Evolutionary conservation across 1,140 invertebrate genomes (phyloP).

Genomic region (Caenorhabditis latens): DNA sequence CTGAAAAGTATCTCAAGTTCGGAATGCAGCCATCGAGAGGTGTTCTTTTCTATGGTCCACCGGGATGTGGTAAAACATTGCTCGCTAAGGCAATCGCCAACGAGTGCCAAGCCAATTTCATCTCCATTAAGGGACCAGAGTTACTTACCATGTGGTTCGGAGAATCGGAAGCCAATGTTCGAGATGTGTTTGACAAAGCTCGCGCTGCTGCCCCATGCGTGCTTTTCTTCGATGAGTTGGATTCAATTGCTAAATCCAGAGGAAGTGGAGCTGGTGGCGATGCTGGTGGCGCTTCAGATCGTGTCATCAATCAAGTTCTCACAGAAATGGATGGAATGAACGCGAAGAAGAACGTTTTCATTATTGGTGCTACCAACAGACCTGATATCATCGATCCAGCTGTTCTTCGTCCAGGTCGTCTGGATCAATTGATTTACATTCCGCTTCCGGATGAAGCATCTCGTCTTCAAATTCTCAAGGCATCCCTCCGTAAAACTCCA

Average conservation of each 20-base stretch:
- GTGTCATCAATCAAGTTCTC: conserved; percentile 99
- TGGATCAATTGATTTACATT: conserved; percentile 99
- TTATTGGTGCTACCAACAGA: conserved; percentile 81
- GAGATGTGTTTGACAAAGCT: conserved; percentile 99
- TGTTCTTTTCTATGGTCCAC: conserved; percentile 95
- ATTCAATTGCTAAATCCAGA: conserved; percentile 93
- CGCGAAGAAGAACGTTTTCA: conserved; percentile 99
- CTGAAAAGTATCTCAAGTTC: conserved; percentile 97
- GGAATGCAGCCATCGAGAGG: conserved; percentile 98
- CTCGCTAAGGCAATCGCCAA: conserved; percentile 99
- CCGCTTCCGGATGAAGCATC: conserved; percentile 97
- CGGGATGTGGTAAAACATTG: conserved; percentile 91
- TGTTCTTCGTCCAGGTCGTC: conserved; percentile 93
- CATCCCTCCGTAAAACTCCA: conserved; percentile 62
- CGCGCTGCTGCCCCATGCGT: conserved; percentile 97
- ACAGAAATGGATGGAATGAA: conserved; percentile 99
- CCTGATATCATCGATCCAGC: conserved; percentile 97
- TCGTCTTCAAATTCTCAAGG: conserved; percentile 89
- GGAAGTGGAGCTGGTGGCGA: conserved; percentile 61
- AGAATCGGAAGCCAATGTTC: conserved; percentile 98
- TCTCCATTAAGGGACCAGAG: conserved; percentile 95
- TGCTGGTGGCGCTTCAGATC: conserved; percentile 88
- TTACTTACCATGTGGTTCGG: conserved; percentile 99
- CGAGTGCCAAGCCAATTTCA: conserved; percentile 99
- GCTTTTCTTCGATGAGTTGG: conserved; percentile 99